A percentile compares a stretch with the other conserved stretches of the same genome.
Evolutionary conservation across 2,888 invertebrate genomes (phyloP).

Genomic region (Agrenia bidenticulata): DNA sequence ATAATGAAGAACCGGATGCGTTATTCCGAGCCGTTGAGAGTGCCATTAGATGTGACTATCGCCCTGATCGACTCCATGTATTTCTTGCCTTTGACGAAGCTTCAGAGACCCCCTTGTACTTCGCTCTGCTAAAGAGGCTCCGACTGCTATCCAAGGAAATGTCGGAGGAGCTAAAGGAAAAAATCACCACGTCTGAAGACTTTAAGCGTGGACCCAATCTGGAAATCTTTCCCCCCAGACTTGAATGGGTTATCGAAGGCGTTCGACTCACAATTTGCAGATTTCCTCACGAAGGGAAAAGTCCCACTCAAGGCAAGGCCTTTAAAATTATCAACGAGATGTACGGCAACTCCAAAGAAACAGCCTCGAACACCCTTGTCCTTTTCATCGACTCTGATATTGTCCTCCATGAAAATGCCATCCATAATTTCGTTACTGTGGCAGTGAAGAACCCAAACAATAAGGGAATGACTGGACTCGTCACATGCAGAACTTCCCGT

Average conservation of each 20-base stretch:
- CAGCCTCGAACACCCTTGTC: slow-evolving; percentile 19
- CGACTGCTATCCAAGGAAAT: slow-evolving; percentile 28
- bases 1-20: slow-evolving; percentile 37
- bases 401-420: slow-evolving; percentile 30
- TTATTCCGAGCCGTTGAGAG: slow-evolving; percentile 33
- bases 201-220: not conserved
- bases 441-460: slow-evolving; percentile 22
- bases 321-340: slow-evolving; percentile 29
- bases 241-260: slow-evolving; percentile 31
- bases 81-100: slow-evolving; percentile 39
- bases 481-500: slow-evolving; percentile 32
- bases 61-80: slow-evolving; percentile 26
- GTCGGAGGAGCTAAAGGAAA: slow-evolving; percentile 21
- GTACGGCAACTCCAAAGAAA: slow-evolving; percentile 21
- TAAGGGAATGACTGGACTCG: slow-evolving; percentile 31
- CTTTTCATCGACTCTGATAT: slow-evolving; percentile 41
- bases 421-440: slow-evolving; percentile 30
- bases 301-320: slow-evolving; percentile 32
- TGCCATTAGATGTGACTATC: slow-evolving; percentile 33
- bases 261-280: slow-evolving; percentile 34
- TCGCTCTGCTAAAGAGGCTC: slow-evolving; percentile 26
- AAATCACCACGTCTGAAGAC: slow-evolving; percentile 7
- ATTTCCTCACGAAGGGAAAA: slow-evolving; percentile 38
- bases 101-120: slow-evolving; percentile 28
- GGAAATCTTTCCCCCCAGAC: slow-evolving; percentile 28